Evolutionary conservation across 2,113 vertebrate genomes (phyloP).

Genomic region (Hemicordylus capensis): DNA sequence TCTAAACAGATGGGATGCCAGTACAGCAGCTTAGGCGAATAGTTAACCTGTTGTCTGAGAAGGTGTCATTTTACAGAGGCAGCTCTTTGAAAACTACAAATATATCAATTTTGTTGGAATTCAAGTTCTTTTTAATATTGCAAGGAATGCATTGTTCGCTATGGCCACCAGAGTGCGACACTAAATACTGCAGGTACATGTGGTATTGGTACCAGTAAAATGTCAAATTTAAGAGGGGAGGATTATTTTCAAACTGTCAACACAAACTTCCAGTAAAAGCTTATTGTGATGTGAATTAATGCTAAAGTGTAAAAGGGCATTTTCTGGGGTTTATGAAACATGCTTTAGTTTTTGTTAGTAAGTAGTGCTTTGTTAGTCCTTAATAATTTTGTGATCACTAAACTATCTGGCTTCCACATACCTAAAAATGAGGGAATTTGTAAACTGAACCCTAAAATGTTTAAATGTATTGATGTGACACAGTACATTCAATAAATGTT

Average conservation of each 20-base stretch:
- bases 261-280: conserved; percentile 54
- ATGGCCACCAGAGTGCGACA: conserved; percentile 45
- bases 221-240: conserved; percentile 54
- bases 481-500: conserved; percentile 66
- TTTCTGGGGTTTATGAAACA: conserved; percentile 54
- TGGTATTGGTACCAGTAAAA: conserved; percentile 58
- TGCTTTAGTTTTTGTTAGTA: conserved; percentile 64
- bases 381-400: conserved; percentile 55
- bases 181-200: conserved; percentile 50
- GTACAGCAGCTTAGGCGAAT: conserved; percentile 57
- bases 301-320: conserved; percentile 33
- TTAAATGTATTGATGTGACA: conserved; percentile 67
- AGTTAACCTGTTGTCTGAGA: conserved; percentile 63
- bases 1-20: conserved; percentile 12
- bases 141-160: conserved; percentile 66
- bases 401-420: conserved; percentile 60
- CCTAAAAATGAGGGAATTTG: conserved; percentile 64
- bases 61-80: conserved; percentile 68
- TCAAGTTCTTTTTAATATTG: conserved; percentile 66
- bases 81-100: conserved; percentile 51
- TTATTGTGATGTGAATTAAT: conserved; percentile 54
- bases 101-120: conserved; percentile 65
- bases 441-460: conserved; percentile 69
- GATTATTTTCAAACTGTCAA: conserved; percentile 59
- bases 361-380: conserved; percentile 53